phyloP scores from a whole-genome alignment of 2,888 invertebrate species.

The Lepeophtheirus nordmannii region DNA sequence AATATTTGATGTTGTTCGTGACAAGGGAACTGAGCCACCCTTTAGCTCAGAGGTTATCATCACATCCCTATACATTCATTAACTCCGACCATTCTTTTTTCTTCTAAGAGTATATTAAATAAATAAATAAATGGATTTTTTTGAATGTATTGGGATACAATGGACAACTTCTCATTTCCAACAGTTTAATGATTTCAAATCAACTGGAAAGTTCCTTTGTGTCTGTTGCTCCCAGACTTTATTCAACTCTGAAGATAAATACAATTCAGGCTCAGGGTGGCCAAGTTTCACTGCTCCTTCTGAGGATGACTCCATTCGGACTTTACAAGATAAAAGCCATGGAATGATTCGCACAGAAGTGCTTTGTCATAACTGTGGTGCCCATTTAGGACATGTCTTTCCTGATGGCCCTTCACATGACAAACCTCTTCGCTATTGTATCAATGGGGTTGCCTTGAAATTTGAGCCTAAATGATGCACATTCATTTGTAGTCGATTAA shows the following conservation, averaged over 20 bases:
- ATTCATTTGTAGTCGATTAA: background rate
- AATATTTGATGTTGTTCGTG: conserved; percentile 11
- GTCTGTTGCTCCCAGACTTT: conserved; percentile 36
- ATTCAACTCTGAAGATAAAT: conserved; percentile 40
- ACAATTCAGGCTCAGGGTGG: conserved; percentile 41
- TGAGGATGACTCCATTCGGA: conserved; percentile 33
- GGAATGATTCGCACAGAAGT: conserved; percentile 39
- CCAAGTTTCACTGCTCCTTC: conserved; percentile 36
- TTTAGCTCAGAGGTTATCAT: background rate
- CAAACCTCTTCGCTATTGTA: conserved; percentile 39
- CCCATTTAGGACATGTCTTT: conserved; percentile 41
- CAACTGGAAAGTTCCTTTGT: background rate
- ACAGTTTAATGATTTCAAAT: background rate
- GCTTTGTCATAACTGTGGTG: conserved; percentile 37
- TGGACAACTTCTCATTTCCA: background rate
- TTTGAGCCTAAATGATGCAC: background rate
- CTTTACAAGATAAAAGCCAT: conserved; percentile 35
- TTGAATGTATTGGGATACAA: no score
- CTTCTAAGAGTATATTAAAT: no score
- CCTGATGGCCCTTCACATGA: conserved; percentile 36
- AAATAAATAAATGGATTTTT: no score
- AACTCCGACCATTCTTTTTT: no score
- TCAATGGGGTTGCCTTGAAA: conserved; percentile 36
- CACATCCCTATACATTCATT: no score
- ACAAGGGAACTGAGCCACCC: conserved; percentile 16